Evolutionary conservation across 2,113 vertebrate species (phyloP), one percentile per base, ranked within the genome.

Genomic region (Sciurus niger): DNA sequence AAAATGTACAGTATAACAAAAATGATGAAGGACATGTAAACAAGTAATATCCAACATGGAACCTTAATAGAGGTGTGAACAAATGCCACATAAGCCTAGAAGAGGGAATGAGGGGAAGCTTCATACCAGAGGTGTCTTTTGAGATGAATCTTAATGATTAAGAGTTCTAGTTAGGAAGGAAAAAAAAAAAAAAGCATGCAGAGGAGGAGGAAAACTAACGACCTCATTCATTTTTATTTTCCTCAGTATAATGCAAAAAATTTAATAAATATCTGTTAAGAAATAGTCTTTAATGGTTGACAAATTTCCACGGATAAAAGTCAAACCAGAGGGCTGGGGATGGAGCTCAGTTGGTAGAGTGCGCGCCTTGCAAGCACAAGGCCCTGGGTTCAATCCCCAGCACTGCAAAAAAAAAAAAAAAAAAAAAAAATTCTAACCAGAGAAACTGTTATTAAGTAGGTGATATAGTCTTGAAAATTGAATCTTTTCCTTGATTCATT

Each of bases 401-500:
- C 40, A 40, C 40, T 40, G 40, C 40, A 40, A 40, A 40, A 40
- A 40, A 40, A 40, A 37, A 37, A 37, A 40, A 37, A 37, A 37
- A 37, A 37, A 37, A 40, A 40, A 40, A 89, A 68, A 89, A 30
- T 32, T 13, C 80, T 90, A 94, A 82, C 25, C 58, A 88, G 67
- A 80, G 53, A 89, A 72, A 68, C 16, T 84, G 30, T 77, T n/a
- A 83, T 22, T 95, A 83, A 92, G 51, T 70, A 72, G 14, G 24
- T 51, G 46, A 91, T 60, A 25, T 55, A 18, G 16, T 90, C 51
- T 88, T 83, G 37, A 89, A 96, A 87, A 89, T 0, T n/a, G 32
- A 87, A 70, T 58, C 84, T 13, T 83, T 80, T 55, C 25, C 24
- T 78, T 89, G 92, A 96, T 84, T 96, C 30, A 95, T 51, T 97